These are phyloP conservation scores for Proales similis DNA, from an alignment of 1,140 invertebrate genomes.

Conservation along the genomic window DNA sequence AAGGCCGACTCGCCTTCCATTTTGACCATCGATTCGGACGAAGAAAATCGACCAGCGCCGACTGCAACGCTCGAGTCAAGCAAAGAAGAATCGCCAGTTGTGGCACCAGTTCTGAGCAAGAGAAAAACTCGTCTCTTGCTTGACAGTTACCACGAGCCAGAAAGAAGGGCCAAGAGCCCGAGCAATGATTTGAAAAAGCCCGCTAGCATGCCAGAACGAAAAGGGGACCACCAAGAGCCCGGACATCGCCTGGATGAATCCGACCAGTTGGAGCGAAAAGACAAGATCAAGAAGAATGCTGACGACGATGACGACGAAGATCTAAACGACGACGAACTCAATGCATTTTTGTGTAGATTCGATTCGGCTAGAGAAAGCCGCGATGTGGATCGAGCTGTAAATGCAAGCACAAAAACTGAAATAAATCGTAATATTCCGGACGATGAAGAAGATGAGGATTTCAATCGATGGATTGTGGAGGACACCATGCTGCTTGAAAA, in stretches of 20 bases:
- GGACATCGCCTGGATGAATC: no score
- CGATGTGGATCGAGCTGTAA: neutral
- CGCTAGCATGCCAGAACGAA: no score
- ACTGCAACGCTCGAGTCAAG: neutral
- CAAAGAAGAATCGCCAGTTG: neutral
- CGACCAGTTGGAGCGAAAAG: neutral
- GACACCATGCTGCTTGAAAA: neutral
- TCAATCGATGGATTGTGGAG: slow-evolving; percentile 18
- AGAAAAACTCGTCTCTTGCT: neutral
- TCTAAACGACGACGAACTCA: neutral
- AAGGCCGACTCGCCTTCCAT: neutral
- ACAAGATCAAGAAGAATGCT: neutral
- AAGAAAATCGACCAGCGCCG: neutral
- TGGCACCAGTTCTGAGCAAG: slow-evolving; percentile 22
- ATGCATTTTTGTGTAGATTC: no score
- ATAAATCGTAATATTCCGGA: neutral
- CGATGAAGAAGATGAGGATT: slow-evolving; percentile 22
- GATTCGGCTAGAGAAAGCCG: no score
- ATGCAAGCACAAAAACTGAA: neutral
- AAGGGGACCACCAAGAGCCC: no score
- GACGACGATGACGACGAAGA: neutral
- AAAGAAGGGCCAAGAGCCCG: no score
- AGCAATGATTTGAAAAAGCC: no score
- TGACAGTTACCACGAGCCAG: no score
- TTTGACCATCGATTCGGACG: neutral